phyloP scores from a whole-genome alignment of 2,888 invertebrate species.

The Agonum fuliginosum region DNA sequence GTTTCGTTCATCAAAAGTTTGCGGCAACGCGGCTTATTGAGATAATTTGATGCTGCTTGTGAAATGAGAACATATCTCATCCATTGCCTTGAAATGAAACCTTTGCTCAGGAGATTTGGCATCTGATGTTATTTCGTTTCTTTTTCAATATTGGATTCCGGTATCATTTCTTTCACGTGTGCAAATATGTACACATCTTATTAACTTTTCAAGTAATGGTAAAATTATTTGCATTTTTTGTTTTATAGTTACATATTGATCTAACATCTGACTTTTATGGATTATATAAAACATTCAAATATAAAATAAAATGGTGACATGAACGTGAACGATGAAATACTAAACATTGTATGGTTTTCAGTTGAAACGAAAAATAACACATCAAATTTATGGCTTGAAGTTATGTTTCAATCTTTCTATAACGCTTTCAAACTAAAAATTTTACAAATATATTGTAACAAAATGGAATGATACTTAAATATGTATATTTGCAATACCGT shows the following conservation, averaged over 20 bases:
- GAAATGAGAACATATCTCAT: not conserved
- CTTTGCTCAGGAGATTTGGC: not conserved
- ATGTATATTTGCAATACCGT: too few species aligned
- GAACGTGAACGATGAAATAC: not conserved
- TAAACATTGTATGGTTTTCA: conserved; percentile 22
- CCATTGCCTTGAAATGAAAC: not conserved
- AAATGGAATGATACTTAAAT: too few species aligned
- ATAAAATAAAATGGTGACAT: not conserved
- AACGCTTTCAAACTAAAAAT: not conserved
- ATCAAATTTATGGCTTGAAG: not conserved
- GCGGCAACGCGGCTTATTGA: conserved; percentile 26
- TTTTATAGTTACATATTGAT: not conserved
- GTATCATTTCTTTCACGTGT: not conserved
- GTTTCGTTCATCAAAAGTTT: conserved; percentile 36
- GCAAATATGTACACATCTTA: conserved; percentile 33
- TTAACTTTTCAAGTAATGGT: conserved; percentile 7
- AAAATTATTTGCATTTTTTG: conserved; percentile 5
- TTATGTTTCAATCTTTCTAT: not conserved
- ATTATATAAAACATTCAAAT: conserved; percentile 2
- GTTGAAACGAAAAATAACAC: not conserved
- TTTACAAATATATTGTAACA: too few species aligned
- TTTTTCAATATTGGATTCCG: not conserved
- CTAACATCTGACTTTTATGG: not conserved
- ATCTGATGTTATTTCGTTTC: not conserved
- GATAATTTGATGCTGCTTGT: conserved; percentile 18